Percentiles rank a stretch among this genome's conserved stretches.
Evolutionary conservation across 2,888 invertebrate genomes (phyloP).

Genomic region (Lucinisca nassula): DNA sequence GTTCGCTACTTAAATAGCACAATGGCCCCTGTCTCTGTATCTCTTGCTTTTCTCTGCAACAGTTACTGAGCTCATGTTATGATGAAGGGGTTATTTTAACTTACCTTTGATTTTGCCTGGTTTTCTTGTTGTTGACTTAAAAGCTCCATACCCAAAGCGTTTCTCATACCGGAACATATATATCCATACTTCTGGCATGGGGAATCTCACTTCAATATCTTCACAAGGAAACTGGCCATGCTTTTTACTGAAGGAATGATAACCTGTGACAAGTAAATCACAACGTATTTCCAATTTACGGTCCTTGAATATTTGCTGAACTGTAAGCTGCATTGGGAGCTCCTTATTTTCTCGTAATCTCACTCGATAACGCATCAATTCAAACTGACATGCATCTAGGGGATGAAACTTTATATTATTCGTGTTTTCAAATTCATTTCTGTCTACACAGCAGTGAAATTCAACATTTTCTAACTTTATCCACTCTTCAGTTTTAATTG

Average conservation of each 20-base stretch:
- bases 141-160: conserved; percentile 98
- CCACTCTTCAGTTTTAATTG: conserved; percentile 98
- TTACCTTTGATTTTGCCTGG: conserved; percentile 89
- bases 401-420: conserved; percentile 91
- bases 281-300: conserved; percentile 96
- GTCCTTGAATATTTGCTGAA: conserved; percentile 90
- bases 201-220: conserved; percentile 96
- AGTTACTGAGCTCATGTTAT: no score
- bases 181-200: conserved; percentile 99
- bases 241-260: conserved; percentile 97
- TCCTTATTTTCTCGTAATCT: conserved; percentile 93
- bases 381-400: conserved; percentile 99
- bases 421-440: conserved; percentile 94
- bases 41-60: no score
- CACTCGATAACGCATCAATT: conserved; percentile 97
- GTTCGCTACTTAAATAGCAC: no score
- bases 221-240: conserved; percentile 92
- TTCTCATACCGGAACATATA: conserved; percentile 99
- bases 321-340: conserved; percentile 97
- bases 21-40: no score
- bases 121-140: conserved; percentile 94
- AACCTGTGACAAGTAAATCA: conserved; percentile 98
- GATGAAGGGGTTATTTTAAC: no score
- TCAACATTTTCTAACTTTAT: conserved; percentile 97
- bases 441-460: conserved; percentile 97